Evolutionary conservation across 2,797 vertebrate genomes (phyloP), one percentile per base, ranked within the genome.

Genomic region (Notoglanidium macrostoma): DNA sequence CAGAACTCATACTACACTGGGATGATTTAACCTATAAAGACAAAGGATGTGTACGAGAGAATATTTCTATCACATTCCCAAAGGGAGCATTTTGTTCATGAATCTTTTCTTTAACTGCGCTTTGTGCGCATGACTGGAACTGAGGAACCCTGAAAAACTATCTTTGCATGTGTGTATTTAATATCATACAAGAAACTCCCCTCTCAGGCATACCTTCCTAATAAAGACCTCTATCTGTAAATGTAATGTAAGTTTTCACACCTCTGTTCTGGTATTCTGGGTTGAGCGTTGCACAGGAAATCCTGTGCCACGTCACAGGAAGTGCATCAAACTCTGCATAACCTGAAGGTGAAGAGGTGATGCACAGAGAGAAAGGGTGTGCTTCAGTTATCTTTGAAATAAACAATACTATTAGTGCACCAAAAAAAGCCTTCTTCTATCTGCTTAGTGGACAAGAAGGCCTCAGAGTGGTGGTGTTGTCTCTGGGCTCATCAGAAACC

Each of bases 241-340:
- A 40, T 23, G 51, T 9, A 40, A 10, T 12, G 32, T 5, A 59
- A 57, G 40, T 11, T 17, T 59, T 55, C 23, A 44, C 35, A 21
- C 49, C 9, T 67, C 57, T 86, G 23, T 44, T 55, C 44, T 86
- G 61, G n/a, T 26, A 55, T 80, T 73, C 59, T 9, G 57, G 23
- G 51, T 74, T 49, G 73, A 44, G 19, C 35, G 10, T 29, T 26
- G 67, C 51, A 81, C 63, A 83, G 89, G 78, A 87, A 72, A 55
- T 85, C 81, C 65, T 65, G 85, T 40, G 65, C 14, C 3, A 54
- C 72, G 73, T 83, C 35, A 59, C 59, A 74, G 80, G 54, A 89
- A 84, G 55, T 61, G 5, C 35, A 77, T 70, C 51, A n/a, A 77
- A 51, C 44, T 68, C 46, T 54, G 29, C 44, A 44, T 63, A 29